Evolutionary conservation across 2,797 vertebrate genomes (phyloP), one percentile per base, ranked within the genome.

Genomic region (Crax fasciolata): DNA sequence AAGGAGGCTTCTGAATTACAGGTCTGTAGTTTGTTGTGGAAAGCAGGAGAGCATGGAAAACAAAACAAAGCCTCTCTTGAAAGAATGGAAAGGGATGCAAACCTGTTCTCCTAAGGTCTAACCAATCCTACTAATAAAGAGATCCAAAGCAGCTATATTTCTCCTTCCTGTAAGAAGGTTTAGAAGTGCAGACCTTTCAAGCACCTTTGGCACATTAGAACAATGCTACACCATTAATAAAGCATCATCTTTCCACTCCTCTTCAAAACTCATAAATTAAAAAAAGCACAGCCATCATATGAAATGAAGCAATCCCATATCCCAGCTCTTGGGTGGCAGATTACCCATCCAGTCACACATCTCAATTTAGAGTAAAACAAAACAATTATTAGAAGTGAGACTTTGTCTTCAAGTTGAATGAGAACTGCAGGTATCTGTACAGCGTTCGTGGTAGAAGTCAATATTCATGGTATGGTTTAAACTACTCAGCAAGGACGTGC

Each of bases 1-100:
- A 86, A 90, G 30, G 41, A 93, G 75, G 52, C 49, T 65, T 88
- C 70, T 74, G 35, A 88, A 88, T 43, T 89, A 70, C 92, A 92
- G 85, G 55, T 11, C 3, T 3, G 23, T 28, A 71, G 70, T 61
- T 86, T 88, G 58, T 51, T 90, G 32, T 38, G 35, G 74, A 90
- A 71, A 94, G 61, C 35, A 81, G 52, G 27, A 75, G 19, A 81
- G 46, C 4, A 46, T 63, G 49, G 46, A 82, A 93, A 93, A 81
- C 5, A 90, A 94, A 96, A 67, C 23, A 91, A 68, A 83, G n/a
- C 44, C 73, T 71, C 23, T 78, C 63, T 71, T 63, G 24, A 74
- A 82, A 74, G 43, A 76, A 81, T 27, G 67, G 61, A 79, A 94
- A 89, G 43, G 43, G 39, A 85, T 79, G 59, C 28, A 73, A 84